Evolutionary conservation across 2,888 invertebrate species (phyloP).

Genomic region (Agriopis aurantiaria): DNA sequence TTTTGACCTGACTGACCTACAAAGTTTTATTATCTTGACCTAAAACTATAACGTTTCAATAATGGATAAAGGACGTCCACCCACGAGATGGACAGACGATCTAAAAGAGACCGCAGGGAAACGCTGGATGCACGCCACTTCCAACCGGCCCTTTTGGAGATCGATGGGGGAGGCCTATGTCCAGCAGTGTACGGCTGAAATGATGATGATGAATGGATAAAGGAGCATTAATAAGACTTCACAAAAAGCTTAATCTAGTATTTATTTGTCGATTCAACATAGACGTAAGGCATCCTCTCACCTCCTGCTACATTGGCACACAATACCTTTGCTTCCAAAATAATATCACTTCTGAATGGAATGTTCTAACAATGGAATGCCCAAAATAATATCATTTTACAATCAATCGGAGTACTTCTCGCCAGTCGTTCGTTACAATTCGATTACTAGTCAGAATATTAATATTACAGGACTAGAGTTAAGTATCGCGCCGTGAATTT

Average conservation of each 20-base stretch:
- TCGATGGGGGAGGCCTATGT: too few species aligned
- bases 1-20: too few species aligned
- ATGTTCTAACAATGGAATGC: slow-evolving; percentile 78
- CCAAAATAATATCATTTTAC: slow-evolving; percentile 53
- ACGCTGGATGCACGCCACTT: too few species aligned
- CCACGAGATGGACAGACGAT: too few species aligned
- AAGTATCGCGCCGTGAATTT: slow-evolving; percentile 81
- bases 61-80: too few species aligned
- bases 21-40: too few species aligned
- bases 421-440: slow-evolving; percentile 64
- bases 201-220: background rate
- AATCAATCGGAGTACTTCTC: slow-evolving; percentile 61
- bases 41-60: too few species aligned
- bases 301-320: slow-evolving; percentile 81
- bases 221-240: slow-evolving; percentile 59
- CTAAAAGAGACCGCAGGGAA: too few species aligned
- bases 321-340: slow-evolving; percentile 76
- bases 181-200: too few species aligned
- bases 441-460: slow-evolving; percentile 64
- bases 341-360: slow-evolving; percentile 77
- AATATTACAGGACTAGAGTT: slow-evolving; percentile 75
- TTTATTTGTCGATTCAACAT: slow-evolving; percentile 86
- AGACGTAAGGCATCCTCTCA: slow-evolving; percentile 83
- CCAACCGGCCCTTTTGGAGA: too few species aligned
- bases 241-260: slow-evolving; percentile 83